Evolutionary conservation across 2,888 invertebrate genomes (phyloP).

Genomic region (Aporophyla lueneburgensis): DNA sequence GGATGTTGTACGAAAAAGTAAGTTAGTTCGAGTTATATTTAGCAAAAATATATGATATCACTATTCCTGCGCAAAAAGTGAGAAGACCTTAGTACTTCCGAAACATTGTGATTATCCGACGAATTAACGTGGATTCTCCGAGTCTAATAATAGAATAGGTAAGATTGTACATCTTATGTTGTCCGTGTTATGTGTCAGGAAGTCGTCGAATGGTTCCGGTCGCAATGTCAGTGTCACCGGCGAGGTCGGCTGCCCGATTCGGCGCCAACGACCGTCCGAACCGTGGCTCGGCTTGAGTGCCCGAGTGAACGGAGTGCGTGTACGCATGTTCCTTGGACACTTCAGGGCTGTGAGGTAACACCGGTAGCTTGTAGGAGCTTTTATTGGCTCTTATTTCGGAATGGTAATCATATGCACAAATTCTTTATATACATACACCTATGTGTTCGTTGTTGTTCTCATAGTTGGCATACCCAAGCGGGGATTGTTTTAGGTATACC

Average conservation of each 20-base stretch:
- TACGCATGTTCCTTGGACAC: constrained; percentile 37
- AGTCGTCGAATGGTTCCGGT: constrained; percentile 81
- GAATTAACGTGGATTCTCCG: constrained; percentile 43
- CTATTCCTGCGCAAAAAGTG: constrained; percentile 55
- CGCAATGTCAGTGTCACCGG: constrained; percentile 84
- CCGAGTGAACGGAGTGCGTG: constrained; percentile 40
- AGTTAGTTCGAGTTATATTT: constrained; percentile 28
- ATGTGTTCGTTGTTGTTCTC: neutral
- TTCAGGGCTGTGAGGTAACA: constrained; percentile 54
- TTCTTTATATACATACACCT: constrained; percentile 9
- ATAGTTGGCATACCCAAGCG: neutral
- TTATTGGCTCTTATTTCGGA: constrained; percentile 11
- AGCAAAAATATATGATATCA: constrained; percentile 54
- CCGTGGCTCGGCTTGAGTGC: constrained; percentile 13
- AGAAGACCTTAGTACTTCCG: constrained; percentile 50
- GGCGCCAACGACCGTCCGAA: constrained; percentile 72
- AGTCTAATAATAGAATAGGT: constrained; percentile 54
- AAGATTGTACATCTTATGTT: constrained; percentile 59
- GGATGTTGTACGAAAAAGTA: constrained; percentile 43
- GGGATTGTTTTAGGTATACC: neutral
- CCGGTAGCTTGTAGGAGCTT: constrained; percentile 32
- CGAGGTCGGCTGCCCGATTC: constrained; percentile 80
- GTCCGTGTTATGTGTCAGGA: constrained; percentile 76
- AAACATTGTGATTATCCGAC: constrained; percentile 46
- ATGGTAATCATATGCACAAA: neutral